Base-by-base conservation (phyloP, 2,888 invertebrate species). In the Gari tellinella region DNA sequence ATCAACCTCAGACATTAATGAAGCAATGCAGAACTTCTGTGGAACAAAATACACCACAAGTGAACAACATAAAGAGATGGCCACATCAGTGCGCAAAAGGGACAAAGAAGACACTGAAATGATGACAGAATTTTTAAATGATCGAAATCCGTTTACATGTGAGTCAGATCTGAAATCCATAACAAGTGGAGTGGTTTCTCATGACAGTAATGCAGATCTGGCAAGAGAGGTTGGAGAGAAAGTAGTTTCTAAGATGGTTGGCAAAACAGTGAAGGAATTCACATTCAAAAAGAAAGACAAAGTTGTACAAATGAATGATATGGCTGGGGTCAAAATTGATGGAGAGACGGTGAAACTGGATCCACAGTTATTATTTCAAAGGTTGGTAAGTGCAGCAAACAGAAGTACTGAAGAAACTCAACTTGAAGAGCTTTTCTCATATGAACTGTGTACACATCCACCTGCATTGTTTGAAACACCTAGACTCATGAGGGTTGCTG, bases 51-150 rank as follows among this genome's bases (percentile, higher is more conserved):
- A 60, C 55, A 3, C 46, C 14, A 63, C 74, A 40, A 78, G 80
- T 63, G 74, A 81, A 0, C 75, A 81, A 43, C 78, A 75, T 48
- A 81, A 81, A 56, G 80, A 78, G n/a, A 21, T 19, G 5, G 48
- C 60, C 15, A 41, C 31, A 17, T 46, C 70, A 25, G 53, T 73
- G 41, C 37, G 45, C 23, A 21, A 17, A 12, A 61, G 75, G 57
- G 75, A 80, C 10, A 21, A 17, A 8, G 62, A 64, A 40, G 81
- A 84, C 57, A 31, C 1, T n/a, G n/a, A 7, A 1, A 45, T 25
- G 4, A n/a, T 80, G 3, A 14, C 72, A 2, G 4, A 19, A 12
- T 64, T 26, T 49, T 55, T 81, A 1, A 14, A 57, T 7, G 60
- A 65, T 14, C 49, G 72, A 41, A 76, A 67, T 46, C 81, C 79